Base-by-base conservation (phyloP, 2,888 invertebrate species). In the Clepsis dumicolana region DNA sequence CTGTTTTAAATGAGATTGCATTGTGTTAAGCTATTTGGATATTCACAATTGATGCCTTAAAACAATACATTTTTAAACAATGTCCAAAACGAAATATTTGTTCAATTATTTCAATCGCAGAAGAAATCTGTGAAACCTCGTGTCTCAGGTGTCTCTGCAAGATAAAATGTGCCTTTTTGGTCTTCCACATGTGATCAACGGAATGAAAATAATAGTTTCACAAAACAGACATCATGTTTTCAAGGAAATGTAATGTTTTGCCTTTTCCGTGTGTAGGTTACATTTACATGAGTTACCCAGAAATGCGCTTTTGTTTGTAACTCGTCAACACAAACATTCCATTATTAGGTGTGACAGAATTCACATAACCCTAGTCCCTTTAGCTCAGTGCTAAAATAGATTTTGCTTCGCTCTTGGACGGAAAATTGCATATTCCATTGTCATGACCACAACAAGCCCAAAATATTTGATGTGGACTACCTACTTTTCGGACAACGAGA, bases 311-410 rank as follows among this genome's bases (percentile, higher is more conserved):
- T 87, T 89, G 90, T 88, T 90, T 89, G 90, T 85, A 88, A 89
- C 87, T 89, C 87, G 84, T 89, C 86, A 85, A 89, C 88, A 87
- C 89, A 90, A 90, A 90, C 87, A 89, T 85, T 87, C 86, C 85
- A 84, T 83, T 87, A 82, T 85, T 84, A 87, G 84, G 86, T 82
- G 84, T 84, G 82, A 83, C 84, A 82, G 85, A 84, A 85, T 88
- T 85, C 89, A 86, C 83, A 87, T 80, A 83, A 80, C 80, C 80
- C 80, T 78, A 81, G 78, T 86, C 90, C 87, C 86, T 88, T 83
- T 89, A 89, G 89, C 85, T 76, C 77, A 80, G 77, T 83, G 86
- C 87, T 87, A 83, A 91, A 91, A 92, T 91, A 91, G 91, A 88
- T 77, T 29, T 62, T 50, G 38, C 67, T 80, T 84, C 87, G 85